These are phyloP conservation scores for Archocentrus centrarchus DNA, from an alignment of 2,113 vertebrate species.

Conservation along the genomic window DNA sequence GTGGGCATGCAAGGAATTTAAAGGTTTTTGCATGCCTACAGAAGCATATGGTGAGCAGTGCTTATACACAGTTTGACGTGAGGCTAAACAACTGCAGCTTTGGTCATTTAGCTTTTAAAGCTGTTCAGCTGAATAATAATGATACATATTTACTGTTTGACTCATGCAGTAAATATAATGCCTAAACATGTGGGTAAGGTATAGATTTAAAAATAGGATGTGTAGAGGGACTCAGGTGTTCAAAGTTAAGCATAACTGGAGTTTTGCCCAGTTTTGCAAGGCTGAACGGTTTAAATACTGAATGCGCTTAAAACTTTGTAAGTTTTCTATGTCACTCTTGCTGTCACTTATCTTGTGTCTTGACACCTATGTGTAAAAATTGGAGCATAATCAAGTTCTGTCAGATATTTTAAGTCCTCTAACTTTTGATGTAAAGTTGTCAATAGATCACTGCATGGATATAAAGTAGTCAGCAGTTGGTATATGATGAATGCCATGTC, in stretches of 20 bases:
- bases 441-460: conserved; percentile 15
- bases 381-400: conserved; percentile 10
- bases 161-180: conserved; percentile 1
- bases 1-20: conserved; percentile 41
- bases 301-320: conserved; percentile 19
- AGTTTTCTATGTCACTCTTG: conserved; percentile 14
- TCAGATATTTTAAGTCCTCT: conserved; percentile 21
- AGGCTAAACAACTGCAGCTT: conserved; percentile 1
- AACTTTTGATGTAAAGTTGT: conserved; percentile 30
- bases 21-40: conserved; percentile 25
- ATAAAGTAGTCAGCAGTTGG: conserved; percentile 40
- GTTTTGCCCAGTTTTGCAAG: conserved; percentile 18
- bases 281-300: conserved; percentile 1
- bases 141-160: conserved; percentile 17
- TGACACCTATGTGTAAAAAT: conserved; percentile 6
- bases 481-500: conserved; percentile 42
- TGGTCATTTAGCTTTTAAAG: background rate
- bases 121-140: conserved; percentile 11
- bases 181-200: conserved; percentile 12
- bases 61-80: background rate
- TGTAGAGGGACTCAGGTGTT: conserved; percentile 26
- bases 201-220: conserved; percentile 25
- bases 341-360: conserved; percentile 23
- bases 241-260: conserved; percentile 32
- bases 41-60: background rate